Conservation (phyloP, 2,113 vertebrate genomes). For the Centrocercus urophasianus region DNA sequence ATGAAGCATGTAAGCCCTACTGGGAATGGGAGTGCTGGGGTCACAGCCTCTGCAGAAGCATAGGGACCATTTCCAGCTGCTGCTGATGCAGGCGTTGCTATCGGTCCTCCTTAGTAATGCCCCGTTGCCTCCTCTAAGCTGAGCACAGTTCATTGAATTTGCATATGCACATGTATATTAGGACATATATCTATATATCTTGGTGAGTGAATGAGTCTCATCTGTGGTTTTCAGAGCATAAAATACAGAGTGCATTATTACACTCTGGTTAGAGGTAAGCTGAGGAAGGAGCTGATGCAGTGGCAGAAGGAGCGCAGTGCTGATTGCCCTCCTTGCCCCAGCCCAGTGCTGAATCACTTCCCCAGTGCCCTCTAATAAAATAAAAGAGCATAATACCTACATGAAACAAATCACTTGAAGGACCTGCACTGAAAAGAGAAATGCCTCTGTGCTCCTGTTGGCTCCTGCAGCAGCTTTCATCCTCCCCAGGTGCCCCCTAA, state of each 20-base stretch:
- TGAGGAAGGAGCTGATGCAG: background rate
- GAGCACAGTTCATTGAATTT: background rate
- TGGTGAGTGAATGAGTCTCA: background rate
- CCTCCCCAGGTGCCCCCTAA: background rate
- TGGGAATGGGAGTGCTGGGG: background rate
- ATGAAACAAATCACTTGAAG: background rate
- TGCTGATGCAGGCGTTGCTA: background rate
- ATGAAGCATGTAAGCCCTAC: background rate
- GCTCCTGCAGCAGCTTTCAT: background rate
- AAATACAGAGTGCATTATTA: background rate
- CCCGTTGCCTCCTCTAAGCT: background rate
- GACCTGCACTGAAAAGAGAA: background rate
- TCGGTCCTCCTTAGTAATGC: background rate
- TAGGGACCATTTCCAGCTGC: background rate
- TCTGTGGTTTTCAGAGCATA: background rate
- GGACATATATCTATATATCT: background rate
- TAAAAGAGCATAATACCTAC: background rate
- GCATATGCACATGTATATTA: background rate
- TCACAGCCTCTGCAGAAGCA: background rate
- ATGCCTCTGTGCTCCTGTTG: background rate
- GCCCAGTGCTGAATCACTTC: background rate
- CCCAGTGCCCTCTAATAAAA: background rate
- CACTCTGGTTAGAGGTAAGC: background rate
- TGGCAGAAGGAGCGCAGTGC: background rate
- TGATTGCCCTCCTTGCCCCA: background rate